Base-by-base conservation (phyloP, 2,888 invertebrate species). In the Scaptodrosophila latifasciaeformis region DNA sequence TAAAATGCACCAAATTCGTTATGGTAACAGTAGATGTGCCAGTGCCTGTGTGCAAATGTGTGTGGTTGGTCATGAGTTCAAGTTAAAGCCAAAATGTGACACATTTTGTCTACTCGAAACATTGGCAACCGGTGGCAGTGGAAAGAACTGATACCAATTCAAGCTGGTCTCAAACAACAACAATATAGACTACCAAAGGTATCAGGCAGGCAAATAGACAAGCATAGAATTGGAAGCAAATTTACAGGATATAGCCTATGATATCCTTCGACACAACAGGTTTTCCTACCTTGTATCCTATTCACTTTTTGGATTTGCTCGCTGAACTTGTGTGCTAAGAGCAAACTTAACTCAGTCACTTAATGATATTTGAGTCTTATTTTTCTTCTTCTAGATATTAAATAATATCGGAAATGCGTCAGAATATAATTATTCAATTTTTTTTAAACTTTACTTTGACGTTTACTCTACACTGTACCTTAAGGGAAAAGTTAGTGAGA, bases 241-340 rank as follows among this genome's bases (percentile, higher is more conserved):
- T 77, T 70, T 78, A 74, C 78, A 77, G 71, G 81, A 80, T 80
- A 80, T 77, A 59, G 59, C 62, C n/a, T 70, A 70, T 66, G 63
- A 77, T 65, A 80, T 72, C 74, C 51, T 53, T 62, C 53, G 65
- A 54, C 27, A 6, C 80, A 79, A 72, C 80, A 72, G 80, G 63
- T 61, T 47, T 58, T 57, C 12, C 24, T 60, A 35, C 27, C 49
- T 18, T 34, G 12, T 27, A 27, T 27, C 9, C 27, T 27, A 4
- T 9, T 27, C 61, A 57, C 69, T 69, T 66, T 60, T 69, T 66
- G 61, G 59, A 42, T 37, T 49, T 31, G 3, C 34, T 43, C 17
- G 45, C 65, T 53, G 61, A 65, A 69, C 57, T 68, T 66, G 57
- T 70, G 65, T 66, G 70, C 69, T 66, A 69, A 60, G 61, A 54